These are phyloP conservation scores for Drosophila mercatorum DNA, from an alignment of 2,888 invertebrate species.

Conservation along the genomic window DNA sequence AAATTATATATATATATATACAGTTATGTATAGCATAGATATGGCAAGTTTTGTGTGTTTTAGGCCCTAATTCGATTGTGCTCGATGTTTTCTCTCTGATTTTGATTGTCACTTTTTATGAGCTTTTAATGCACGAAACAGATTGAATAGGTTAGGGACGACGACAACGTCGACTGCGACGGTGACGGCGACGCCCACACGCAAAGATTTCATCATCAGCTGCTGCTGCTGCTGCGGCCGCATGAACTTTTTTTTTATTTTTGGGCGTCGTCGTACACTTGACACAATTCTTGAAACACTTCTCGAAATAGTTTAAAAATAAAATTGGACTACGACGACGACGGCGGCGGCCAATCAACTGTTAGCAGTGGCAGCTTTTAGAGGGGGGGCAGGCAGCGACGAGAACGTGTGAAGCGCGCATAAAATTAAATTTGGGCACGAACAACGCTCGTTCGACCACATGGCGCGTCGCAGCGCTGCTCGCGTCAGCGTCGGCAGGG, in stretches of 20 bases:
- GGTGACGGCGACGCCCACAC: slow-evolving; percentile 39
- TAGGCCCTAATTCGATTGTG: slow-evolving; percentile 33
- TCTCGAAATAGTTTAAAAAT: slow-evolving; percentile 69
- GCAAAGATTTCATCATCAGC: slow-evolving; percentile 55
- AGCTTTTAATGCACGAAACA: slow-evolving; percentile 49
- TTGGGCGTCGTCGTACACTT: slow-evolving; percentile 71
- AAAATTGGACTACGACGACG: slow-evolving; percentile 37
- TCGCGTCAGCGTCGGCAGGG: slow-evolving; percentile 49
- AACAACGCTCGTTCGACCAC: slow-evolving; percentile 37
- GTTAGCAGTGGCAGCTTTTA: slow-evolving; percentile 20
- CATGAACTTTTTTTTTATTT: slow-evolving; percentile 33
- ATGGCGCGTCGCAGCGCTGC: slow-evolving; percentile 17
- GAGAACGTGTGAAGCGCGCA: slow-evolving; percentile 62
- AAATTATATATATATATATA: slow-evolving; percentile 22
- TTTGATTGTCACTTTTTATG: slow-evolving; percentile 60
- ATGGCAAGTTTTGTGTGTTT: slow-evolving; percentile 51
- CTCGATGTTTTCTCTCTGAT: slow-evolving; percentile 34
- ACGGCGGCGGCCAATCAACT: slow-evolving; percentile 60
- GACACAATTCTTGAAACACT: slow-evolving; percentile 71
- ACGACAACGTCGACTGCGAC: background rate
- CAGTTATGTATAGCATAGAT: slow-evolving; percentile 18
- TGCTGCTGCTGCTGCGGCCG: background rate
- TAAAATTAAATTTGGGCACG: slow-evolving; percentile 79
- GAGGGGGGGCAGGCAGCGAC: slow-evolving; percentile 12
- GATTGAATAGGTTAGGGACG: slow-evolving; percentile 41